A percentile compares a stretch with the other conserved stretches of the same genome.
Evolutionary conservation across 2,113 vertebrate genomes (phyloP).

Genomic region (Gasterosteus nipponicus): DNA sequence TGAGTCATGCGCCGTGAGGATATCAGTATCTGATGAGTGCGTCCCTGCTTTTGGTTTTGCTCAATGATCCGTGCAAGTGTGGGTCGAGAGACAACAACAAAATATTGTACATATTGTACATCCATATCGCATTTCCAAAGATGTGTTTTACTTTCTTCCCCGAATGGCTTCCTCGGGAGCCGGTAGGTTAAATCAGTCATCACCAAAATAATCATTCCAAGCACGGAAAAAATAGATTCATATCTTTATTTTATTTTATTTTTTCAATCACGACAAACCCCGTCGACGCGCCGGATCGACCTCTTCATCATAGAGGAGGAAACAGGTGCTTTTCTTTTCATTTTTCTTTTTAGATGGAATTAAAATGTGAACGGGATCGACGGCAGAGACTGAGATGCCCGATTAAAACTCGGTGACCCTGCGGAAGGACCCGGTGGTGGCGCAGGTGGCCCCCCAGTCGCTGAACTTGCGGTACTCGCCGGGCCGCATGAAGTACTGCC

Average conservation of each 20-base stretch:
- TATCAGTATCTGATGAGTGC: neutral
- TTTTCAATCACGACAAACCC: slow-evolving; percentile 23
- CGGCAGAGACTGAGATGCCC: neutral
- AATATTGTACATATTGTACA: neutral
- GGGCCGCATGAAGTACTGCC: slow-evolving; percentile 77
- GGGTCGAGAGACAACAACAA: neutral
- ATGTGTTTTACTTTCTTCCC: neutral
- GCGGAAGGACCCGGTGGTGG: slow-evolving; percentile 76
- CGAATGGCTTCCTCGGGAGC: neutral
- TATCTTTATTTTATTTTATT: slow-evolving; percentile 37
- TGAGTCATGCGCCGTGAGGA: neutral
- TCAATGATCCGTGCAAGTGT: neutral
- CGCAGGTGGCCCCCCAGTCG: slow-evolving; percentile 72
- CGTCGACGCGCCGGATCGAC: slow-evolving; percentile 1
- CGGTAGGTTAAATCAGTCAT: slow-evolving; percentile 4
- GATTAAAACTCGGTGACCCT: slow-evolving; percentile 71
- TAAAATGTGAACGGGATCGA: slow-evolving; percentile 5
- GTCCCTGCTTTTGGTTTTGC: neutral
- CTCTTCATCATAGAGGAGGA: neutral
- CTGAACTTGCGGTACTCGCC: slow-evolving; percentile 74
- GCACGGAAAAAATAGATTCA: slow-evolving; percentile 38
- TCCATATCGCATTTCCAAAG: neutral
- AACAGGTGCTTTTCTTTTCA: too few species aligned
- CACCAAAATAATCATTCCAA: slow-evolving; percentile 36
- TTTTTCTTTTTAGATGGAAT: neutral